Conservation (phyloP, 2,113 vertebrate genomes). For the Bombycilla garrulus region DNA sequence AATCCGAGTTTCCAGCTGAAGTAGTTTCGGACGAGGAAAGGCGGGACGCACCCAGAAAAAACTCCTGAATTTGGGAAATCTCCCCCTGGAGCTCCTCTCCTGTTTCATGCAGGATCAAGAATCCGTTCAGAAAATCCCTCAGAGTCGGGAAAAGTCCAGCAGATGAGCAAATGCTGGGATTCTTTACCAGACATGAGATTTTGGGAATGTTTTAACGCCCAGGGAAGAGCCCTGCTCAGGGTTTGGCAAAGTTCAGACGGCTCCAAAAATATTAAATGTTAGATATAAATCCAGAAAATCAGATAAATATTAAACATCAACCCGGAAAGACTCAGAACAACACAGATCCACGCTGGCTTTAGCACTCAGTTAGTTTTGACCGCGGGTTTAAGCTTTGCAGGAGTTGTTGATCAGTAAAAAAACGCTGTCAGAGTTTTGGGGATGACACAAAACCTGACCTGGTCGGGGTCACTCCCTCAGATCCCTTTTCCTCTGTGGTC, state of each 20-base stretch:
- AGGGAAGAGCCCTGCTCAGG: background rate
- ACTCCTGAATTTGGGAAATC: background rate
- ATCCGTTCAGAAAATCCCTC: background rate
- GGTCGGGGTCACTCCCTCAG: background rate
- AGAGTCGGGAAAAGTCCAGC: background rate
- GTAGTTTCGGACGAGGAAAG: background rate
- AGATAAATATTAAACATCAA: background rate
- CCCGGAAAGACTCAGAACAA: accelerated
- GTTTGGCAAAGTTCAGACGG: background rate
- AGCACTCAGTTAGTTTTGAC: background rate
- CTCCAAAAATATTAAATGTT: background rate
- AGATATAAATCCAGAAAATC: background rate
- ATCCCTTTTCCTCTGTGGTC: background rate
- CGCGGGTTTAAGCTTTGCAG: background rate
- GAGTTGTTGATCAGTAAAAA: background rate
- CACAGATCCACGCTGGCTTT: background rate
- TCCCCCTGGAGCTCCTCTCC: background rate
- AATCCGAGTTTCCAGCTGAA: background rate
- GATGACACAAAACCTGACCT: constrained; percentile 55
- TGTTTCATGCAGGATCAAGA: background rate
- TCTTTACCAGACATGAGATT: background rate
- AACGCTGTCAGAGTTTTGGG: background rate
- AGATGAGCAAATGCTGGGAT: background rate
- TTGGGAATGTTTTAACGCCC: background rate
- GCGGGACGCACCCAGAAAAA: background rate